Base-by-base conservation (phyloP, 2,113 vertebrate genomes). In the Trematomus loennbergii region DNA sequence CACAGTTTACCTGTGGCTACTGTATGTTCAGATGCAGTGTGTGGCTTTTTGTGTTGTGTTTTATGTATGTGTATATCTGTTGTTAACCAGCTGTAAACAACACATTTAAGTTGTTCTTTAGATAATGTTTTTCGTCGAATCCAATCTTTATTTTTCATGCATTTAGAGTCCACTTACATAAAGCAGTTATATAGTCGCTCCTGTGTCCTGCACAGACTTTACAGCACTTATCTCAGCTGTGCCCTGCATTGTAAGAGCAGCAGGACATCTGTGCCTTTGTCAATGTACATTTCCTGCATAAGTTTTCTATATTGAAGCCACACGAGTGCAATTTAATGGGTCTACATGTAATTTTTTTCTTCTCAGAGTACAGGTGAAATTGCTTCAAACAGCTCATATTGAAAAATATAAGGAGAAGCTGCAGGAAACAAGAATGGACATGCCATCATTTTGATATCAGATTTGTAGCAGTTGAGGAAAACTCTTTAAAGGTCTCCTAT, bases 251-350 rank as follows among this genome's bases (percentile, higher is more conserved):
- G 36, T 25, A 52, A 65, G 20, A 65, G 48, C 48, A 45, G 45
- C 3, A 9, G 33, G 67, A 48, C 25, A 29, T 57, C 48, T 22
- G 12, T 55, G 33, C 50, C 60, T 75, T 20, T 63, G 15, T 81
- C 67, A 20, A 60, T 52, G 72, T 50, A 55, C 45, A 40, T 61
- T 25, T 25, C 17, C 33, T 10, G 18, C 22, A 46, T 54, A 25
- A 18, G 15, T 72, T 61, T 59, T 25, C 76, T 68, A 3, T 72
- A 33, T 60, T 72, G 48, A 59, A 65, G 58, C 36, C 33, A 61
- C 48, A 9, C 29, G 45, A 62, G 36, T 8, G 18, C 48, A 54
- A 13, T 17, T 63, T 33, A 15, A 67, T 43, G 12, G 9, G 33
- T 18, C 5, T 53, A n/a, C n/a, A n/a, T n/a, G n/a, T n/a, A n/a